phyloP scores from a whole-genome alignment of 1,140 invertebrate species.

The Bathynomus jamesi region DNA sequence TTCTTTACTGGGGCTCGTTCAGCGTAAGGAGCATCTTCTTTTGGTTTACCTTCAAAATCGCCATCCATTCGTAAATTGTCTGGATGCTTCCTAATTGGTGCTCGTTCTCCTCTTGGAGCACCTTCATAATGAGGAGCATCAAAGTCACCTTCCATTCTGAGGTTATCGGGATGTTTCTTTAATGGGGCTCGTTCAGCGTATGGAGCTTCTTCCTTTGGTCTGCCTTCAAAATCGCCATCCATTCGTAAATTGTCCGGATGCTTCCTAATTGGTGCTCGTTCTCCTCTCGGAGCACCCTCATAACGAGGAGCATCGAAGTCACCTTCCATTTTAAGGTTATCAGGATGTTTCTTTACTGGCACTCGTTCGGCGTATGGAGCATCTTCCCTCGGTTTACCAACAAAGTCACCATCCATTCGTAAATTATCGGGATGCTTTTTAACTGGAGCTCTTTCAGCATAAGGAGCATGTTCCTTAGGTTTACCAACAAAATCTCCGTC shows the following conservation, averaged over 20 bases:
- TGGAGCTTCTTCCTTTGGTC: constrained; percentile 35
- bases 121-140: constrained; percentile 15
- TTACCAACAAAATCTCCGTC: constrained; percentile 36
- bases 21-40: background rate
- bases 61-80: constrained; percentile 40
- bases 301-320: constrained; percentile 45
- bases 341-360: background rate
- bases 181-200: constrained; percentile 40
- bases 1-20: background rate
- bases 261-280: constrained; percentile 45
- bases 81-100: constrained; percentile 38
- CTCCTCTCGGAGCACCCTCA: constrained; percentile 37
- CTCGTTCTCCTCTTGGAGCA: constrained; percentile 48
- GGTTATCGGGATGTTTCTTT: constrained; percentile 47
- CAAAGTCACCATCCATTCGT: constrained; percentile 51
- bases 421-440: constrained; percentile 51
- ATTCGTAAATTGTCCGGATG: constrained; percentile 51
- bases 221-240: constrained; percentile 40
- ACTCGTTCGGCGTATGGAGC: constrained; percentile 1
- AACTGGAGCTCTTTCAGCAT: constrained; percentile 44
- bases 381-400: constrained; percentile 21
- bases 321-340: constrained; percentile 43
- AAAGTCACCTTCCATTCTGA: constrained; percentile 53
- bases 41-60: constrained; percentile 39
- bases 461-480: background rate